Evolutionary conservation across 2,888 invertebrate species (phyloP).

Genomic region (Drosophila conformis): DNA sequence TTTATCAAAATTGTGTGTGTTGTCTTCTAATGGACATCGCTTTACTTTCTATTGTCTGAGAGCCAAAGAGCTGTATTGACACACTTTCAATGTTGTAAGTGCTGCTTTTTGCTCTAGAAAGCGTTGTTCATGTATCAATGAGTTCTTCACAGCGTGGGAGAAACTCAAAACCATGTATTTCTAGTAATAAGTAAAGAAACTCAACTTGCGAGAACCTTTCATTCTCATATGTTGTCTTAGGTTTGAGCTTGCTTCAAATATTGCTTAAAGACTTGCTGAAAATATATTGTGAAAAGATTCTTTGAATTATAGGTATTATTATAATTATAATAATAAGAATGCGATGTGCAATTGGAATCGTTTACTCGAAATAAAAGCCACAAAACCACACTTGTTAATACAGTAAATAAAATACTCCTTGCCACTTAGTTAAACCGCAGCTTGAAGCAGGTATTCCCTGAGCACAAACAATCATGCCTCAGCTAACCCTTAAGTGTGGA

Average conservation of each 20-base stretch:
- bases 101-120: conserved; percentile 29
- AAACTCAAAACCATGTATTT: background rate
- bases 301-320: background rate
- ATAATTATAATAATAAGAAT: background rate
- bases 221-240: background rate
- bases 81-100: conserved; percentile 26
- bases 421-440: background rate
- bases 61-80: conserved; percentile 48
- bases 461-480: background rate
- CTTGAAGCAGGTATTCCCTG: background rate
- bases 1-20: conserved; percentile 47
- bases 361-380: background rate
- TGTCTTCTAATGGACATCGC: conserved; percentile 65
- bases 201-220: background rate
- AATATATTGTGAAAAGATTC: background rate
- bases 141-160: conserved; percentile 39
- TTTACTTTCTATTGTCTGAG: conserved; percentile 72
- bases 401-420: background rate
- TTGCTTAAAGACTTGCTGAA: background rate
- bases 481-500: conserved; percentile 1
- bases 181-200: background rate
- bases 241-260: background rate
- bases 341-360: background rate
- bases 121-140: conserved; percentile 14
- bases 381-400: background rate